Conservation (phyloP, 2,113 vertebrate species). For the Corythoichthys haematopterus region DNA sequence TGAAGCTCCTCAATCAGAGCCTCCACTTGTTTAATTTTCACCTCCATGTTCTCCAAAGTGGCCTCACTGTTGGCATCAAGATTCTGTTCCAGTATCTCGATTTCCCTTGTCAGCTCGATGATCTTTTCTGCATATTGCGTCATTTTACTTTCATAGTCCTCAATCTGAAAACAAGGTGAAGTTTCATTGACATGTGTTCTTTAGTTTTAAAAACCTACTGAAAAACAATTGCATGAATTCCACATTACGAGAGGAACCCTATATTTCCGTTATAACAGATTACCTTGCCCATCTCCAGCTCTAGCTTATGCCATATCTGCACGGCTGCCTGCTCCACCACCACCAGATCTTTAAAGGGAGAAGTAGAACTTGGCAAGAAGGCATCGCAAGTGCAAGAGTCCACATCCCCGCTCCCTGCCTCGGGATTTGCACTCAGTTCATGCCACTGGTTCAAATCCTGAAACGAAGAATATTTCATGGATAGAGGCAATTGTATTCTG, state of each 20-base stretch:
- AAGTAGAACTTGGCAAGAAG: conserved; percentile 56
- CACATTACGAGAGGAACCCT: neutral
- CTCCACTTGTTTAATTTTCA: conserved; percentile 70
- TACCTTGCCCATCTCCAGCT: conserved; percentile 65
- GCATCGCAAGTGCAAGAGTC: conserved; percentile 60
- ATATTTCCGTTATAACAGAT: neutral
- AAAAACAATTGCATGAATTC: neutral
- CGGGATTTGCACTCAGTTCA: conserved; percentile 24
- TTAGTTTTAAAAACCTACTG: neutral
- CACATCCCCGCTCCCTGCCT: conserved; percentile 29
- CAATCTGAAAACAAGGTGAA: conserved; percentile 65
- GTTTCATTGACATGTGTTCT: neutral
- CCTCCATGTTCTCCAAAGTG: conserved; percentile 49
- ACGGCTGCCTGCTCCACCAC: conserved; percentile 38
- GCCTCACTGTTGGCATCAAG: conserved; percentile 54
- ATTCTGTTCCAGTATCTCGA: conserved; percentile 73
- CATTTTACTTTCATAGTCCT: conserved; percentile 70
- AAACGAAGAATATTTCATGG: neutral
- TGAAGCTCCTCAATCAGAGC: conserved; percentile 64
- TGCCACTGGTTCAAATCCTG: conserved; percentile 35
- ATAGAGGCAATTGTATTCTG: neutral
- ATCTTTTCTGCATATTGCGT: conserved; percentile 73
- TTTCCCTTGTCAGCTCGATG: conserved; percentile 67
- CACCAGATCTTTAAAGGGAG: conserved; percentile 51
- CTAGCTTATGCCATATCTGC: conserved; percentile 51